phyloP scores from a whole-genome alignment of 2,113 vertebrate species.

The Odontophorus gujanensis region DNA sequence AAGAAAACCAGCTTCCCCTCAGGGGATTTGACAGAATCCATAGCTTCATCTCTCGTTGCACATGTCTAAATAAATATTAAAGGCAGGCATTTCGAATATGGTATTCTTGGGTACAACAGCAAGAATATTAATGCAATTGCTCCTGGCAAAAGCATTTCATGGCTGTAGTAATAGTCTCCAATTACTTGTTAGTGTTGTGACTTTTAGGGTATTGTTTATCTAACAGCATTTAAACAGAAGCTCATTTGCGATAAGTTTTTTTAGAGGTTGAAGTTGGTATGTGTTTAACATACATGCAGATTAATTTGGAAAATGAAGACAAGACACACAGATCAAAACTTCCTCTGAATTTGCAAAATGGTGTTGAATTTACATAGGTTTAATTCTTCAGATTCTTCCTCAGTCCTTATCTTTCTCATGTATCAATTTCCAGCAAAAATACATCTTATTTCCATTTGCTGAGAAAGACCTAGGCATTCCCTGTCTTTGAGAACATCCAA shows the following conservation, averaged over 20 bases:
- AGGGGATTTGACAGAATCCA: constrained; percentile 35
- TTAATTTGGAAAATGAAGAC: constrained; percentile 22
- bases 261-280: not conserved
- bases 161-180: not conserved
- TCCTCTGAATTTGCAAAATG: constrained; percentile 24
- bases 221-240: constrained; percentile 17
- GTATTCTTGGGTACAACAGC: not conserved
- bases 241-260: constrained; percentile 21
- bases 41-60: constrained; percentile 40
- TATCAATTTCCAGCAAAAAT: constrained; percentile 30
- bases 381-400: constrained; percentile 23
- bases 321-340: not conserved
- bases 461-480: constrained; percentile 4
- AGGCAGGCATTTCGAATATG: not conserved
- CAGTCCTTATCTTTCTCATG: constrained; percentile 9
- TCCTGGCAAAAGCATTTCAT: constrained; percentile 27
- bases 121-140: constrained; percentile 24
- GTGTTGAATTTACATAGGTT: not conserved
- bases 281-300: constrained; percentile 22
- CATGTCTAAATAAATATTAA: constrained; percentile 4
- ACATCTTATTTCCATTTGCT: not conserved
- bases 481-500: not conserved
- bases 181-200: not conserved
- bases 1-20: not conserved
- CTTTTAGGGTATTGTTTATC: constrained; percentile 7